Evolutionary conservation across 2,797 vertebrate genomes (phyloP).

Genomic region (Pseudotriccus pelzelni): DNA sequence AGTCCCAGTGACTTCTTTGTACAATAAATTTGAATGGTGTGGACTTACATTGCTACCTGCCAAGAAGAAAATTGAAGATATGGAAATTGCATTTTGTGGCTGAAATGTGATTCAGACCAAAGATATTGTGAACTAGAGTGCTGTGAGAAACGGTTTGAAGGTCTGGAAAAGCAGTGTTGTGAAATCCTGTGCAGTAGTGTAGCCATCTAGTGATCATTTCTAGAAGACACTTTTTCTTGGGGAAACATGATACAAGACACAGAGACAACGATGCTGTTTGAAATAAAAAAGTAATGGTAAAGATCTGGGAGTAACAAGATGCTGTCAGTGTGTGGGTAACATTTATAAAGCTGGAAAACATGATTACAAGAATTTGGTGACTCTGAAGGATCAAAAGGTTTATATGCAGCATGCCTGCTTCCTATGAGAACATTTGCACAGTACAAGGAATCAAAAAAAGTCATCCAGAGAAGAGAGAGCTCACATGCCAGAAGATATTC

Average conservation of each 20-base stretch:
- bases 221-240: background rate
- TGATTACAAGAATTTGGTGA: background rate
- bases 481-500: background rate
- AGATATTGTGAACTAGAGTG: background rate
- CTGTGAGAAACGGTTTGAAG: background rate
- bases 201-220: slow-evolving; percentile 64
- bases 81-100: slow-evolving; percentile 51
- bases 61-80: slow-evolving; percentile 67
- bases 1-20: slow-evolving; percentile 5
- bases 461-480: background rate
- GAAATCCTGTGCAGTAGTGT: slow-evolving; percentile 34
- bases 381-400: background rate
- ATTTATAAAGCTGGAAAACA: slow-evolving; percentile 26
- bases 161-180: background rate
- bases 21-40: slow-evolving; percentile 1
- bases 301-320: slow-evolving; percentile 17
- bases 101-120: slow-evolving; percentile 42
- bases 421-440: background rate
- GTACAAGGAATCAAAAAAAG: background rate
- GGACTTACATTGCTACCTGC: slow-evolving; percentile 45
- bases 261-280: background rate
- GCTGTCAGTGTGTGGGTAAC: background rate
- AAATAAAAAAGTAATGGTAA: background rate
- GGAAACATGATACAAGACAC: background rate
- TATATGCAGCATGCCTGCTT: background rate